Evolutionary conservation across 2,797 vertebrate species (phyloP).

Genomic region (Pseudopleuronectes americanus): DNA sequence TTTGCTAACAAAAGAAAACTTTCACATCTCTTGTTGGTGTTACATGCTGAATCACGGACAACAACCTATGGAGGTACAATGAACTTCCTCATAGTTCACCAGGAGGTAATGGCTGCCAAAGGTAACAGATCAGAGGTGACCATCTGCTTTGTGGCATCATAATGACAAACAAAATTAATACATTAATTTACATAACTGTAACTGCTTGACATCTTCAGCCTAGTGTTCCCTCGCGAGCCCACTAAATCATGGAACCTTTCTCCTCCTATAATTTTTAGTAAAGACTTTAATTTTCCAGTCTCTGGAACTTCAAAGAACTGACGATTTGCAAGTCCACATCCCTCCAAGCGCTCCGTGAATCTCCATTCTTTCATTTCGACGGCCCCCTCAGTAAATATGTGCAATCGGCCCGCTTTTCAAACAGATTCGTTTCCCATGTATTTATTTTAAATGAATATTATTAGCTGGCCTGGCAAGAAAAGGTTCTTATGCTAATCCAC

Average conservation of each 20-base stretch:
- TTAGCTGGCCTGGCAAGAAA: slow-evolving; percentile 86
- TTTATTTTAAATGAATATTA: slow-evolving; percentile 86
- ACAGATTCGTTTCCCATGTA: slow-evolving; percentile 75
- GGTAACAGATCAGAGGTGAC: slow-evolving; percentile 41
- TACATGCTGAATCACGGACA: slow-evolving; percentile 38
- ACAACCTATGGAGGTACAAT: slow-evolving; percentile 2
- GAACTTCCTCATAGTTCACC: slow-evolving; percentile 17
- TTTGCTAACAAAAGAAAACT: slow-evolving; percentile 67
- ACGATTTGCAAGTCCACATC: slow-evolving; percentile 77
- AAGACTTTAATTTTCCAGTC: slow-evolving; percentile 84
- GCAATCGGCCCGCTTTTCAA: slow-evolving; percentile 80
- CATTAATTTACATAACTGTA: slow-evolving; percentile 25
- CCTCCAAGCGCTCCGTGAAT: slow-evolving; percentile 77
- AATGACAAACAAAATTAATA: slow-evolving; percentile 44
- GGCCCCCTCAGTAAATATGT: slow-evolving; percentile 84
- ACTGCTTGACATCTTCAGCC: slow-evolving; percentile 60
- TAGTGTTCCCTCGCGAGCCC: slow-evolving; percentile 44
- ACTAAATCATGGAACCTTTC: slow-evolving; percentile 62
- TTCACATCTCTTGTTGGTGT: slow-evolving; percentile 52
- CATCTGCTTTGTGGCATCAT: slow-evolving; percentile 18
- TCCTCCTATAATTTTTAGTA: slow-evolving; percentile 80
- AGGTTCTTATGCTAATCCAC: slow-evolving; percentile 87
- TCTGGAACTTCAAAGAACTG: slow-evolving; percentile 79
- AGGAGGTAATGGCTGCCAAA: slow-evolving; percentile 14
- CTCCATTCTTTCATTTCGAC: slow-evolving; percentile 80